Conservation (phyloP, 2,888 invertebrate species). For the Cylloceria caligata region DNA sequence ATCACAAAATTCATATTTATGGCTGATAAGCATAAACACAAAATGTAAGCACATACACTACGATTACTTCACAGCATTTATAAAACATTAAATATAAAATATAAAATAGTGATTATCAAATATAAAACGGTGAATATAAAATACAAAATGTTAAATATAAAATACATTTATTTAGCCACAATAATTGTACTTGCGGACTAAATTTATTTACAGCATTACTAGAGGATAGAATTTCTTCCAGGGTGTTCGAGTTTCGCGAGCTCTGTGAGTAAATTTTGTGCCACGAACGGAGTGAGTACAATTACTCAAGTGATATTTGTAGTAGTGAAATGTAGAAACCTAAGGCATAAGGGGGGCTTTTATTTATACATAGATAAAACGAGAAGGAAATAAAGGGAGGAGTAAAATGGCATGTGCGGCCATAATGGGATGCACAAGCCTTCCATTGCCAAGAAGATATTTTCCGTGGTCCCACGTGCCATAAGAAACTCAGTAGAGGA, state of each 20-base stretch:
- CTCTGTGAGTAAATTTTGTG: neutral
- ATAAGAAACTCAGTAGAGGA: slow-evolving; percentile 58
- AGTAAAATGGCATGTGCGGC: slow-evolving; percentile 55
- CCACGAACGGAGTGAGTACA: slow-evolving; percentile 8
- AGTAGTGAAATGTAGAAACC: slow-evolving; percentile 10
- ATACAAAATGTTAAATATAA: too few relatives aligned
- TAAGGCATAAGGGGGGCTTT: slow-evolving; percentile 20
- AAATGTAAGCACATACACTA: neutral
- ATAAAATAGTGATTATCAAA: neutral
- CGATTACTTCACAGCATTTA: neutral
- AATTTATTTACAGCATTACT: neutral
- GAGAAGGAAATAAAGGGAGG: neutral
- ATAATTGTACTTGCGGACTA: too few relatives aligned
- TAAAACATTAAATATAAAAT: neutral
- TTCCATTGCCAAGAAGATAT: slow-evolving; percentile 65
- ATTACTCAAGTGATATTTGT: neutral
- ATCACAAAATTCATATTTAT: neutral
- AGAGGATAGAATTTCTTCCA: neutral
- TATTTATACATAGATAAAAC: slow-evolving; percentile 3
- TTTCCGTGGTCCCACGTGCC: slow-evolving; percentile 54
- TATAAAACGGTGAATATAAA: neutral
- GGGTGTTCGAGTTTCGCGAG: slow-evolving; percentile 11
- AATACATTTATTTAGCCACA: neutral
- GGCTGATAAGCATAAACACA: neutral
- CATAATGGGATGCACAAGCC: slow-evolving; percentile 66